Base-by-base conservation (phyloP, 2,888 invertebrate genomes). In the Empis livida region DNA sequence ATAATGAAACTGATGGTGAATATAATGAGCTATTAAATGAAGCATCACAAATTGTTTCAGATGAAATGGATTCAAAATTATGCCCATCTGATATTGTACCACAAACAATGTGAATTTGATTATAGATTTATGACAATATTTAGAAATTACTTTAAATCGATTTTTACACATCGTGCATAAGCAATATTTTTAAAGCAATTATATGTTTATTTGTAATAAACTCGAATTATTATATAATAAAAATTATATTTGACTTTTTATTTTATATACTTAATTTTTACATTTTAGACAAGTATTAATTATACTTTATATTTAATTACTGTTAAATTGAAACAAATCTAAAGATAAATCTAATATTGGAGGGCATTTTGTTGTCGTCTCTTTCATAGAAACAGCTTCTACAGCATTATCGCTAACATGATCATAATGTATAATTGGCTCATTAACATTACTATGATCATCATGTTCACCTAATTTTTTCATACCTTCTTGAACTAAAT, bases 251-350 rank as follows among this genome's bases (percentile, higher is more conserved):
- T 27, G 23, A 27, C 23, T 27, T 27, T 27, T 27, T 8, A 6
- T 27, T 27, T 27, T 27, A 27, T 27, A 27, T 27, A 8, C 9
- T 9, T 27, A 27, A 2, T 8, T 8, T 27, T 8, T 8, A 27
- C 23, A 20, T 20, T 27, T 27, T 27, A 27, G 2, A 27, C 5
- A 32, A n/a, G n/a, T n/a, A n/a, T n/a, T n/a, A n/a, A n/a, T n/a
- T n/a, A n/a, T n/a, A 76, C 72, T 35, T 80, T 72, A 10, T 82
- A 68, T 31, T 50, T 47, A 56, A 48, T 63, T 64, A 38, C 60
- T 63, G 49, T 63, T 63, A 46, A 68, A 68, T 53, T 68, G 62
- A 45, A 68, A 68, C 46, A 66, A 61, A 51, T 68, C 68, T 31
- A 68, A 60, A 9, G 65, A 60, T 51, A 68, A 59, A 58, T 67